Percentiles rank a stretch among this genome's conserved stretches.
Conservation (phyloP, 2,113 vertebrate genomes). For the Glaucomys volans region DNA sequence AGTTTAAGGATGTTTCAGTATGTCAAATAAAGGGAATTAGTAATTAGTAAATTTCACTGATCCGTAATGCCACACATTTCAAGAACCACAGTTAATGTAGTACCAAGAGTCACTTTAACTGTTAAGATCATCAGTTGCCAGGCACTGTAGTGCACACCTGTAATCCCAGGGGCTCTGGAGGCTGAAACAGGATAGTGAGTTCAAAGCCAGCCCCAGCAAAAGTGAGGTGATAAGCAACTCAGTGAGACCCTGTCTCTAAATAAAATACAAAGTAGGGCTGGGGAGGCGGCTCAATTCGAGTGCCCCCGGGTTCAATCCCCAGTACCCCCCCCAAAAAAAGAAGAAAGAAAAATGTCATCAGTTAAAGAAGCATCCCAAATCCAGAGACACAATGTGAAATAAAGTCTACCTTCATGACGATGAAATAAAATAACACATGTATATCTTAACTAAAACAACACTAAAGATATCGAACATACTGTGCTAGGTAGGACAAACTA, state of each 20-base stretch:
- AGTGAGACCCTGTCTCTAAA: too few species aligned
- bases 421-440: slow-evolving; percentile 48
- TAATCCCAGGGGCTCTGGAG: too few species aligned
- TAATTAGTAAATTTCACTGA: slow-evolving; percentile 48
- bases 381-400: not conserved
- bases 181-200: too few species aligned
- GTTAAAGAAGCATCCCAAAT: not conserved
- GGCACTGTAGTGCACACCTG: too few species aligned
- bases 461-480: slow-evolving; percentile 30
- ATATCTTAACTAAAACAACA: slow-evolving; percentile 60
- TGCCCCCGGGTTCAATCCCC: too few species aligned
- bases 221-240: too few species aligned
- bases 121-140: not conserved
- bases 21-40: slow-evolving; percentile 30
- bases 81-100: not conserved
- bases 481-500: slow-evolving; percentile 53
- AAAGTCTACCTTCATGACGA: not conserved
- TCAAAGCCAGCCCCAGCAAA: too few species aligned
- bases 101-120: slow-evolving; percentile 24
- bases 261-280: too few species aligned
- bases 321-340: too few species aligned
- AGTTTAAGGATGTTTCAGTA: not conserved
- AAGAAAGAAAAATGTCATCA: not conserved
- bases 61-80: slow-evolving; percentile 13
- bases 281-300: too few species aligned